Base-by-base conservation (phyloP, 37 sponge, comb jelly and placozoan species). In the Beroe forskalii region DNA sequence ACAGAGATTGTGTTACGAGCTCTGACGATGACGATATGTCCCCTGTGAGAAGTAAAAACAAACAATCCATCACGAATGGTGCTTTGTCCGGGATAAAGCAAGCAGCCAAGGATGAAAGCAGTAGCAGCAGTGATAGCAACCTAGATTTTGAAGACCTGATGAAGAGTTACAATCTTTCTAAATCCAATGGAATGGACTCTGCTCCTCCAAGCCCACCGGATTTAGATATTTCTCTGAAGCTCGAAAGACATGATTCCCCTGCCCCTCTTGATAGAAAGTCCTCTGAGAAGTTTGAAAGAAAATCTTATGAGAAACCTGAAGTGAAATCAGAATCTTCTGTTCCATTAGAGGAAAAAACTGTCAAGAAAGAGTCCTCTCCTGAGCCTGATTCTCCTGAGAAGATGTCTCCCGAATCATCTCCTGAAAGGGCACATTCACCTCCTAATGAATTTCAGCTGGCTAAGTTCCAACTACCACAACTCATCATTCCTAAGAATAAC, bases 121-220 rank as follows among this genome's bases (percentile, higher is more conserved):
- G 55, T 3, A 44, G 55, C 27, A 43, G 55, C 30, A 44, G 30
- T 44, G 55, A 44, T 23, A 42, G 86, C 30, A 25, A 80, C 55
- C 6, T 80, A 30, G 86, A 80, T 80, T 80, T 80, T 80, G 86
- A 80, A 28, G 86, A 80, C 17, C 35, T 80, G 55, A 23, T 80
- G 6, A 80, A 80, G 30, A 35, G 86, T 32, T 44, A 44, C 86
- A 80, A 80, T 25, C 48, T 42, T 1, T 44, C 55, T 43, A 44
- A 8, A 4, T 32, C 14, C 30, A 69, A 69, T 14, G 38, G 38
- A 17, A 25, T 80, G 12, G 55, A 80, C n/a, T 80, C 86, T 80
- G 86, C 86, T 38, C 86, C 86, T 80, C 86, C 86, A 6, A 80
- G 86, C 20, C 86, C 86, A n/a, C 44, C 55, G 14, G 66, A 64